Evolutionary conservation across 1,140 invertebrate species (phyloP).

Genomic region (Leptoteleia sp.): DNA sequence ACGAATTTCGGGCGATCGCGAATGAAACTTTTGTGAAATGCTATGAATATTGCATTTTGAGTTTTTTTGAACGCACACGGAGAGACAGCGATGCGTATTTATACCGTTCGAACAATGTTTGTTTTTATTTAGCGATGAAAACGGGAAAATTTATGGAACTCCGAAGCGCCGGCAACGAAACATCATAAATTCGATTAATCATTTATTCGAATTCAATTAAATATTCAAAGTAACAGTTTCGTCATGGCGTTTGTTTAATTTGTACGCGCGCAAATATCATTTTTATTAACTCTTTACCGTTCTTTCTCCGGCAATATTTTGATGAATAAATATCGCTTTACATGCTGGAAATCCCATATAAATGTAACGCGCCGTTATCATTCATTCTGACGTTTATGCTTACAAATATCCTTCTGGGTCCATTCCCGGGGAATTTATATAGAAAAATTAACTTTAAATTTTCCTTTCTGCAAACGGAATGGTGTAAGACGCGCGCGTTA

Average conservation of each 20-base stretch:
- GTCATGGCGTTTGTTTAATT: too few relatives aligned
- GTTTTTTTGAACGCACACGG: background rate
- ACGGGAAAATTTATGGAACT: background rate
- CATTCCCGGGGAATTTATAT: conserved; percentile 26
- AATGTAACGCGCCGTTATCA: conserved; percentile 3
- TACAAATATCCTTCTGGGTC: conserved; percentile 15
- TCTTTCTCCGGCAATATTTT: background rate
- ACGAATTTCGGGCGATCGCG: too few relatives aligned
- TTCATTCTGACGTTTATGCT: conserved; percentile 15
- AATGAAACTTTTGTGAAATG: too few relatives aligned
- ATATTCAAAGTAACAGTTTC: background rate
- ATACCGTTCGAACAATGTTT: background rate
- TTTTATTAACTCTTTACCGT: too few relatives aligned
- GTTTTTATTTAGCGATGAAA: background rate
- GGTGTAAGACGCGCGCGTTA: background rate
- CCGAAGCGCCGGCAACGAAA: background rate
- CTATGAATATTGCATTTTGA: too few relatives aligned
- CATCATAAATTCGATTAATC: background rate
- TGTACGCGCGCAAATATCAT: too few relatives aligned
- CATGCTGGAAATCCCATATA: background rate
- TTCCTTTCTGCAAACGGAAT: background rate
- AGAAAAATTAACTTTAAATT: conserved; percentile 27
- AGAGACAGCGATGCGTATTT: background rate
- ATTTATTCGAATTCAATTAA: background rate
- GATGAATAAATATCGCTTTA: background rate